Evolutionary conservation across 92 coral and sea anemone genomes (phyloP), one percentile per base, ranked within the genome.

Genomic region (Umimayanthus kanabou): DNA sequence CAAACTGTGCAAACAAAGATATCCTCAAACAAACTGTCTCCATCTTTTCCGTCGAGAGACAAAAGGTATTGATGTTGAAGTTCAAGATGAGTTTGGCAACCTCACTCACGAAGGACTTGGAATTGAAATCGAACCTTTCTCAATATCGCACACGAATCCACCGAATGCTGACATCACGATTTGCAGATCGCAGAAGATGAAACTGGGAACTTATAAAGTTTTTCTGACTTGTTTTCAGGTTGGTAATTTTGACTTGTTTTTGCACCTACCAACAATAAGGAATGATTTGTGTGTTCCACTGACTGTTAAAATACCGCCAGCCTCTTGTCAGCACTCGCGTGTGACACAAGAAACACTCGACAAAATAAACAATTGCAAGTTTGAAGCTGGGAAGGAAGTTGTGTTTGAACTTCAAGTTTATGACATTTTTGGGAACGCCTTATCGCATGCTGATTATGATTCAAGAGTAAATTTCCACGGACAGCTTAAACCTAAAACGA

Each of bases 61-160:
- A 16, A 16, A 22, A 16, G 20, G 22, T 28, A 7, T 72, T 11
- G 4, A 30, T 9, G 20, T 72, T 1, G 40, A 30, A 72, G 23
- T 29, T 28, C 20, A 72, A 72, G 76, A 72, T 72, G 76, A 72
- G 20, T 72, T 72, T 72, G 76, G 76, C 16, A 72, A 72, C 26
- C 76, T 28, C 40, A 6, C 76, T 18, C 18, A 57, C 39, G 76
- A 72, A 28, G 43, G 43, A 13, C 37, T 30, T 29, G 76, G 42
- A 72, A 72, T 72, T 72, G 76, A 72, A 30, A 37, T 29, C 33
- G 15, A 72, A 5, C 76, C 76, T 28, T 30, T 72, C 40, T 22
- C 76, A 30, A 7, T 72, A 72, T 28, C 37, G 39, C 76, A 72
- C 76, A 72, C 76, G 39, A 72, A 30, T 72, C 76, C 76, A 28